Conservation (phyloP, 2,888 invertebrate genomes). For the Diplazon laetatorius region DNA sequence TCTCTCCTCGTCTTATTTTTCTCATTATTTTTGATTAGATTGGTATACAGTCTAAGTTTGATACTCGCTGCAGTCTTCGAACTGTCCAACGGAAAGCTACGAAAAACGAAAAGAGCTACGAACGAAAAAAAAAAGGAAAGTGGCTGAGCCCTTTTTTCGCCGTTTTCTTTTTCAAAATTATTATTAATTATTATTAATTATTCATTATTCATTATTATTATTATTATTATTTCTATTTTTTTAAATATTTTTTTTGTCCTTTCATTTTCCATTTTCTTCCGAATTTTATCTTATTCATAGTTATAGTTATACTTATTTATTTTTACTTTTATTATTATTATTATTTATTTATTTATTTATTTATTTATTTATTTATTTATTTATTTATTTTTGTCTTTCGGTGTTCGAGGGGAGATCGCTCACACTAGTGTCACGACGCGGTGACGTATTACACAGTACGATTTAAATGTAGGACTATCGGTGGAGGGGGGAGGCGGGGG, state of each 20-base stretch:
- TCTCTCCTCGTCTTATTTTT: constrained; percentile 62
- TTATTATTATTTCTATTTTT: no score
- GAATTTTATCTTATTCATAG: no score
- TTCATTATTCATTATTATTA: no score
- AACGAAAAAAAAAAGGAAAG: constrained; percentile 2
- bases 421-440: constrained; percentile 29
- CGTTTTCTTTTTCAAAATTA: constrained; percentile 23
- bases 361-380: constrained; percentile 33
- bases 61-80: constrained; percentile 81
- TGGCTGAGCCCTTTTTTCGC: no score
- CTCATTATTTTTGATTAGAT: constrained; percentile 81
- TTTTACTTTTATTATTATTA: no score
- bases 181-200: no score
- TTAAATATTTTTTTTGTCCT: no score
- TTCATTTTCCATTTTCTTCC: no score
- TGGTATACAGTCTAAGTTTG: constrained; percentile 83
- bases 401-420: constrained; percentile 37
- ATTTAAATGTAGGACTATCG: constrained; percentile 26
- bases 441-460: constrained; percentile 37
- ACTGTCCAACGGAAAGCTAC: constrained; percentile 76
- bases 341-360: no score
- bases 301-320: no score
- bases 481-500: no score
- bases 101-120: constrained; percentile 71
- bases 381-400: constrained; percentile 31